Evolutionary conservation across 2,888 invertebrate genomes (phyloP).

Genomic region (Mesorhabditis sp.): DNA sequence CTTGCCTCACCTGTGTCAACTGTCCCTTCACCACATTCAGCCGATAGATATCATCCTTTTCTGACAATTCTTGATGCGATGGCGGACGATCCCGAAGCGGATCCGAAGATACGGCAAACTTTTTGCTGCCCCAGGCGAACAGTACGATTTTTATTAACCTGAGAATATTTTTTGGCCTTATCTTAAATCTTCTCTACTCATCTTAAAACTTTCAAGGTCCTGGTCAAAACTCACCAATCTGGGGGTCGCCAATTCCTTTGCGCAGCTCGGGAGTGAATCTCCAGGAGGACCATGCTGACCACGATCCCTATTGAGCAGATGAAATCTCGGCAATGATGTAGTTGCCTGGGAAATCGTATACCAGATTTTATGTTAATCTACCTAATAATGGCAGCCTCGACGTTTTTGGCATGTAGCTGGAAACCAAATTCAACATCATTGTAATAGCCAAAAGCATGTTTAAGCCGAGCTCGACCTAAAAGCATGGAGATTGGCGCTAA

Average conservation of each 20-base stretch:
- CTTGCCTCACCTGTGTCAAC: not conserved
- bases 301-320: constrained; percentile 28
- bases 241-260: not conserved
- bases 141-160: too few relatives aligned
- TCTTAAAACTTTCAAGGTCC: too few relatives aligned
- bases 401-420: constrained; percentile 44
- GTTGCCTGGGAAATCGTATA: constrained; percentile 17
- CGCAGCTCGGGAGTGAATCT: not conserved
- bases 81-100: not conserved
- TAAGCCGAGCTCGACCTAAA: constrained; percentile 27
- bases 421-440: constrained; percentile 39
- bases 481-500: not conserved
- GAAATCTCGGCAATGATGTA: constrained; percentile 30
- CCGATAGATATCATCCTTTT: not conserved
- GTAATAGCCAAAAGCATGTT: constrained; percentile 41
- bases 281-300: constrained; percentile 15
- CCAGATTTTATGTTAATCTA: not conserved
- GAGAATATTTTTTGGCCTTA: too few relatives aligned
- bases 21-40: not conserved
- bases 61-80: not conserved
- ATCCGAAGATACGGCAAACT: not conserved
- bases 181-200: too few relatives aligned
- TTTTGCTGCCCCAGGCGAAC: too few relatives aligned
- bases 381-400: constrained; percentile 37
- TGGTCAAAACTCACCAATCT: not conserved